Evolutionary conservation across 2,113 vertebrate species (phyloP).

Genomic region (Rhodinocichla rosea): DNA sequence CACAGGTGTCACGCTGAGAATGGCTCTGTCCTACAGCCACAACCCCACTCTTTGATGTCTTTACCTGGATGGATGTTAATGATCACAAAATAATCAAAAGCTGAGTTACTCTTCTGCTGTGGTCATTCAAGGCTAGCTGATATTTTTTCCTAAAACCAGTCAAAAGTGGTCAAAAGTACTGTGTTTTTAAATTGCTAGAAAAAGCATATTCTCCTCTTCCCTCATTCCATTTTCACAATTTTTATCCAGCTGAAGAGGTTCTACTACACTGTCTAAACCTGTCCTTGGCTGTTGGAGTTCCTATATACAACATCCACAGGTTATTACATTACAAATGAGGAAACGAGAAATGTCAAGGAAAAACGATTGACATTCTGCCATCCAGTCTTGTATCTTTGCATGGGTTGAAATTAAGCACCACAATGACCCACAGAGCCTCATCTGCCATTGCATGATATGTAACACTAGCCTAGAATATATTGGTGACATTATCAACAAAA

Average conservation of each 20-base stretch:
- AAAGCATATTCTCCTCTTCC: background rate
- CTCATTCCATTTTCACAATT: background rate
- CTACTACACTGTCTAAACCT: background rate
- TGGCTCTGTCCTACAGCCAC: background rate
- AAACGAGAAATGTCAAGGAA: background rate
- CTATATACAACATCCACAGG: background rate
- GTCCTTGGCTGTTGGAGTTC: background rate
- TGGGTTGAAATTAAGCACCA: background rate
- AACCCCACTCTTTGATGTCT: background rate
- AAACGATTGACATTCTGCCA: background rate
- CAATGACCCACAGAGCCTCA: background rate
- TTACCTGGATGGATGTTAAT: background rate
- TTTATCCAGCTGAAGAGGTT: background rate
- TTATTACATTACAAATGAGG: background rate
- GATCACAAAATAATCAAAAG: background rate
- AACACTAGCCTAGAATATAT: background rate
- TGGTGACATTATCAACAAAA: constrained; percentile 44
- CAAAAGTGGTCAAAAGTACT: background rate
- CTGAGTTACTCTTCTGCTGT: background rate
- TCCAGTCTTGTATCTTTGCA: background rate
- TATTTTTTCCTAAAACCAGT: background rate
- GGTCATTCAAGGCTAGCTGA: background rate
- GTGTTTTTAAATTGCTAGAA: background rate
- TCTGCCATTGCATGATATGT: background rate
- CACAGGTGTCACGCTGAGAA: background rate